Evolutionary conservation across 1,140 invertebrate species (phyloP).

Genomic region (Lepidotrigona ventralis): DNA sequence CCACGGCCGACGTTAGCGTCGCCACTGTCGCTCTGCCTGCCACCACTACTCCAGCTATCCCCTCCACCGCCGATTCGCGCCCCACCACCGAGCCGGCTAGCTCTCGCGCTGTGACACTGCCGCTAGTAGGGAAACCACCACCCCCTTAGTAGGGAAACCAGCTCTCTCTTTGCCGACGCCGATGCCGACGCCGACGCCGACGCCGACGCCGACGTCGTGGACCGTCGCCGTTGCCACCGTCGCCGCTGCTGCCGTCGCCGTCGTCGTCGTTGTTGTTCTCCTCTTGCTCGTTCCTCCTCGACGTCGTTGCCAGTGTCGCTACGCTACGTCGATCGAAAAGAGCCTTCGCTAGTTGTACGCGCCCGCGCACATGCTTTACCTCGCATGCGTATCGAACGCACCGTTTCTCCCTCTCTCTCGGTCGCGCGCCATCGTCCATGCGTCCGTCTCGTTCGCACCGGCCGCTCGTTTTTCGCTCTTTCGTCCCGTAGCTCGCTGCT

Average conservation of each 20-base stretch:
- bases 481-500: not conserved
- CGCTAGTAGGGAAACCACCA: constrained; percentile 5
- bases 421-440: not conserved
- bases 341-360: constrained; percentile 57
- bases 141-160: not conserved
- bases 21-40: constrained; percentile 50
- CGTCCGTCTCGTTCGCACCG: not conserved
- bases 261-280: not conserved
- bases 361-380: constrained; percentile 73
- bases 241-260: constrained; percentile 12
- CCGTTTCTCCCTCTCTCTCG: constrained; percentile 26
- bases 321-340: constrained; percentile 79
- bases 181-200: constrained; percentile 37
- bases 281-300: constrained; percentile 39
- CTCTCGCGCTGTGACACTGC: constrained; percentile 9
- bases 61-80: constrained; percentile 8
- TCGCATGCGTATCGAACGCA: constrained; percentile 78
- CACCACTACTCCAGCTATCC: constrained; percentile 22
- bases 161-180: constrained; percentile 12
- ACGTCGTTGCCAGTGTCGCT: constrained; percentile 64
- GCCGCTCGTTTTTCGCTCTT: not conserved
- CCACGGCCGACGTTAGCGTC: constrained; percentile 52
- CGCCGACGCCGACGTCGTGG: constrained; percentile 36
- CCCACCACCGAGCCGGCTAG: not conserved
- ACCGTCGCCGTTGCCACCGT: not conserved